A percentile compares a stretch with the other conserved stretches of the same genome.
These are phyloP conservation scores for Petrolisthes manimaculis DNA, from an alignment of 2,888 invertebrate species.

Conservation along the genomic window DNA sequence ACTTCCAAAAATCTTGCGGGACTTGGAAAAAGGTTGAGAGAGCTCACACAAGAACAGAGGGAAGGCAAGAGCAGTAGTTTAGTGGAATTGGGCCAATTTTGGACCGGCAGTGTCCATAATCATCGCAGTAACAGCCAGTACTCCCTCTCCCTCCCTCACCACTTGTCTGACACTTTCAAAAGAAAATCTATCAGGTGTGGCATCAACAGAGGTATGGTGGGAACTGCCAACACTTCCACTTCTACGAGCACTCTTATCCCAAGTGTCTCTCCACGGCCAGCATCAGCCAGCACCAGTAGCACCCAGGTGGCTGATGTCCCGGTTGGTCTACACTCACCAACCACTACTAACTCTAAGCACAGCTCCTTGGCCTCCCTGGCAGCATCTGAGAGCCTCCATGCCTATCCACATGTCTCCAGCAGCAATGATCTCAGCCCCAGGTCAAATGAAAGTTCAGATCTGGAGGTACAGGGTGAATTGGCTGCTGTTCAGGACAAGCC, in stretches of 20 bases:
- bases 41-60: slow-evolving; percentile 24
- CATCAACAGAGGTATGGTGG: background rate
- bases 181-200: background rate
- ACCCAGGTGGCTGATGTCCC: background rate
- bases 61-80: slow-evolving; percentile 54
- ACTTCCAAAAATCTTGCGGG: background rate
- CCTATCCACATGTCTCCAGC: slow-evolving; percentile 16
- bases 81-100: slow-evolving; percentile 39
- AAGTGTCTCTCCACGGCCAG: slow-evolving; percentile 32
- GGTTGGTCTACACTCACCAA: background rate
- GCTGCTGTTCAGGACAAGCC: slow-evolving; percentile 37
- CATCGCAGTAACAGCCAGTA: slow-evolving; percentile 56
- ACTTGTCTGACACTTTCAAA: slow-evolving; percentile 8
- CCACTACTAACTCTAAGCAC: slow-evolving; percentile 11
- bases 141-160: slow-evolving; percentile 24
- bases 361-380: slow-evolving; percentile 31
- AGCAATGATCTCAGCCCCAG: slow-evolving; percentile 43
- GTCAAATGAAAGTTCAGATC: slow-evolving; percentile 40
- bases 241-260: slow-evolving; percentile 39
- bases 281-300: slow-evolving; percentile 22
- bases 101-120: background rate
- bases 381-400: background rate
- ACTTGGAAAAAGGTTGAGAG: slow-evolving; percentile 25
- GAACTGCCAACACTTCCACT: slow-evolving; percentile 33
- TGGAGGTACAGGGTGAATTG: slow-evolving; percentile 31